Evolutionary conservation across 2,797 vertebrate genomes (phyloP).

Genomic region (Enteromius trimaculatus): DNA sequence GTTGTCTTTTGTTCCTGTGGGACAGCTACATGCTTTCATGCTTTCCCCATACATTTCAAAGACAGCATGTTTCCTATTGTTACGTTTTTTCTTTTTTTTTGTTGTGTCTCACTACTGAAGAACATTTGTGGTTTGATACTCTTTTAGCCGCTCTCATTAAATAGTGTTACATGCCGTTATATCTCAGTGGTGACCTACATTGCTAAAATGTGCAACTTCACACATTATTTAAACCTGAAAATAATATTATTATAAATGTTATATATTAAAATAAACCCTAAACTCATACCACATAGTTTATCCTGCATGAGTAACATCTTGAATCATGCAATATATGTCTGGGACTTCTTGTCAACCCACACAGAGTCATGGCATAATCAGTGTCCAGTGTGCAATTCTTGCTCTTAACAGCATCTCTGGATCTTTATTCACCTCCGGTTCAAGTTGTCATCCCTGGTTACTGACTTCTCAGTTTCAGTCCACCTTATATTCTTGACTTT

Average conservation of each 20-base stretch:
- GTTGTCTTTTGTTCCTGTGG: constrained; percentile 57
- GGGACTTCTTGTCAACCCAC: constrained; percentile 20
- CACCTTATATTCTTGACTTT: constrained; percentile 25
- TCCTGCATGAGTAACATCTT: background rate
- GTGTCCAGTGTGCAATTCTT: background rate
- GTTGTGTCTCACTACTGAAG: background rate
- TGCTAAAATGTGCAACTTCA: background rate
- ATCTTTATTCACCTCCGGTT: background rate
- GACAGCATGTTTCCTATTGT: constrained; percentile 41
- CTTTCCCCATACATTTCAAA: constrained; percentile 38
- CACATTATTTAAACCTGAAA: background rate
- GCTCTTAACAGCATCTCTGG: background rate
- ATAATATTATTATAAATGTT: background rate
- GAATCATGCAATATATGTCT: background rate
- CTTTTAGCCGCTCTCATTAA: constrained; percentile 9
- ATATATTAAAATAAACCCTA: background rate
- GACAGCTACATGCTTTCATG: constrained; percentile 7
- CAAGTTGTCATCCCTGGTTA: background rate
- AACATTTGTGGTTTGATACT: background rate
- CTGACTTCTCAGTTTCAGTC: constrained; percentile 19
- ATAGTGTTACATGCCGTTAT: background rate
- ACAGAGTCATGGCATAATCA: background rate
- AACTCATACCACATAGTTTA: background rate
- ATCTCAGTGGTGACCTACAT: background rate
- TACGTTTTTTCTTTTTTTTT: background rate